Evolutionary conservation across 1,140 invertebrate genomes (phyloP).

Genomic region (Holcopasites calliopsidis): DNA sequence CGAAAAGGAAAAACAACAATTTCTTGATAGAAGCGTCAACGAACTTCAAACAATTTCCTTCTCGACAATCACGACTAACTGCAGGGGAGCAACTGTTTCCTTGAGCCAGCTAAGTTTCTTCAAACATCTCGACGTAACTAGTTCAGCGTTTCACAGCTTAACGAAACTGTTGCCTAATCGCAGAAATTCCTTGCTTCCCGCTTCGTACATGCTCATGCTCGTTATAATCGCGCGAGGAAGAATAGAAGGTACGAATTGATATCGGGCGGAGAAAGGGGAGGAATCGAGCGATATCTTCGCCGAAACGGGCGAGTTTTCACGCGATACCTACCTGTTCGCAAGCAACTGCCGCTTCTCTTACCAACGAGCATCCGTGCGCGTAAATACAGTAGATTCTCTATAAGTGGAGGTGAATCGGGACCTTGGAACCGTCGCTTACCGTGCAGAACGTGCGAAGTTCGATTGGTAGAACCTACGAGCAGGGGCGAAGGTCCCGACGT

Average conservation of each 20-base stretch:
- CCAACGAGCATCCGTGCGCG: no score
- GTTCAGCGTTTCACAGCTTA: conserved; percentile 10
- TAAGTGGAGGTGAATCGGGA: no score
- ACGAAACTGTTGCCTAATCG: conserved; percentile 22
- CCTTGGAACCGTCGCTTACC: no score
- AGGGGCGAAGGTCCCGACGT: no score
- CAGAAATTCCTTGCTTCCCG: conserved; percentile 4
- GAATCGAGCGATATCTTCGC: neutral
- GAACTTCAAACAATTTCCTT: neutral
- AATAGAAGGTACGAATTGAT: neutral
- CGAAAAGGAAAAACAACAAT: conserved; percentile 3
- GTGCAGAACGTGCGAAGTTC: no score
- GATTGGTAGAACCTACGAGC: no score
- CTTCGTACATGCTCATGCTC: neutral
- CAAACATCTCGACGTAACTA: neutral
- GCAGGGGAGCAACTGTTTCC: neutral
- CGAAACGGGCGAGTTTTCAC: conserved; percentile 19
- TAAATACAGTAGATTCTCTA: no score
- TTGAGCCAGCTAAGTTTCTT: neutral
- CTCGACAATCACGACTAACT: neutral
- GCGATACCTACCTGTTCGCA: conserved; percentile 38
- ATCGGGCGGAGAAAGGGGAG: neutral
- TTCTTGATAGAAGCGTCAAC: neutral
- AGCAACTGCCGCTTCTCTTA: neutral
- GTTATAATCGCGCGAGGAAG: neutral